Evolutionary conservation across 1,140 invertebrate species (phyloP).

Genomic region (Anagrus nilaparvatae): DNA sequence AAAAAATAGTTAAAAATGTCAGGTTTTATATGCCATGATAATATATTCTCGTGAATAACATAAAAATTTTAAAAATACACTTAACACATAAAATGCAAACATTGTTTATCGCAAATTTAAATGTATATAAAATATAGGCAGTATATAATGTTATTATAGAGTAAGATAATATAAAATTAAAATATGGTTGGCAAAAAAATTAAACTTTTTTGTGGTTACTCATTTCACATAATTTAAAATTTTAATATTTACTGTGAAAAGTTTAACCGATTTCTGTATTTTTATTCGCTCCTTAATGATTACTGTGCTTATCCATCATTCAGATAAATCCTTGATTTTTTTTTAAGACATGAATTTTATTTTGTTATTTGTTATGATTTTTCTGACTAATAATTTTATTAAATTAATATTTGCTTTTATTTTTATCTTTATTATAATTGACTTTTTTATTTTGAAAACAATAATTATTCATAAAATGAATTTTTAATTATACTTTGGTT

Average conservation of each 20-base stretch:
- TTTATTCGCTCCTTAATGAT: slow-evolving; percentile 22
- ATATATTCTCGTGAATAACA: too few relatives aligned
- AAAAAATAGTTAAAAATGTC: too few relatives aligned
- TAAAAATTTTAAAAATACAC: too few relatives aligned
- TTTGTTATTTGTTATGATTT: too few relatives aligned
- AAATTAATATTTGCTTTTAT: too few relatives aligned
- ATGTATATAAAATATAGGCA: slow-evolving; percentile 42
- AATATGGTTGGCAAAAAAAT: slow-evolving; percentile 32
- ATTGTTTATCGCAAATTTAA: slow-evolving; percentile 42
- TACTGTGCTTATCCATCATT: too few relatives aligned
- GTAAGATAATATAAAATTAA: slow-evolving; percentile 31
- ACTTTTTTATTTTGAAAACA: slow-evolving; percentile 4
- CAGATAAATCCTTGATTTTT: too few relatives aligned
- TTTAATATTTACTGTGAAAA: slow-evolving; percentile 22
- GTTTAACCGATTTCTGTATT: slow-evolving; percentile 32
- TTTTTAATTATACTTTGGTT: too few relatives aligned
- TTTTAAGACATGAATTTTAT: too few relatives aligned
- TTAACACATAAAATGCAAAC: slow-evolving; percentile 18
- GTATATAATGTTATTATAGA: slow-evolving; percentile 30
- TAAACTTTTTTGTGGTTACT: slow-evolving; percentile 25
- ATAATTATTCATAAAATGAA: too few relatives aligned
- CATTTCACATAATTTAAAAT: slow-evolving; percentile 22
- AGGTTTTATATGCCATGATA: too few relatives aligned
- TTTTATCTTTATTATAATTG: neutral
- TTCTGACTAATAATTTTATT: too few relatives aligned